Base-by-base conservation (phyloP, 2,888 invertebrate species). In the Nesidiocoris tenuis region DNA sequence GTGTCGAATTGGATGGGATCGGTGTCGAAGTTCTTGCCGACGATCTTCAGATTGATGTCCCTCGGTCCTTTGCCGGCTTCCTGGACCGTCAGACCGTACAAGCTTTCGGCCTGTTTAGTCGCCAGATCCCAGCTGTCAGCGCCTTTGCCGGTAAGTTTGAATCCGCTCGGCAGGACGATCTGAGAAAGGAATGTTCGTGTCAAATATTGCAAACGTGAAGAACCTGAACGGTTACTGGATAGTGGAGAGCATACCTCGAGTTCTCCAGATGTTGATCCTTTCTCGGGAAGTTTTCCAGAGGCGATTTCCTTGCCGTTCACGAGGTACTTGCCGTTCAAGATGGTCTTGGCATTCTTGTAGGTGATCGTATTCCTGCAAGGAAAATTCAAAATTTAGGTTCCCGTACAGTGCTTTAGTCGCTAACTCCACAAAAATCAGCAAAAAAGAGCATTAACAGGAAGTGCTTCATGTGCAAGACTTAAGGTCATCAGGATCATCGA, bases 311-410 rank as follows among this genome's bases (percentile, higher is more conserved):
- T 63, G 5, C 63, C 84, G 21, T 84, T 84, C 0, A 84, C 80
- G 2, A 83, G 82, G 0, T 86, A 87, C 77, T 84, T 87, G 23
- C 82, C 82, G 77, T 87, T 86, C 0, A 85, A 77, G 19, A 84
- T 82, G 5, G 87, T 79, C 76, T 86, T 87, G 65, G 87, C 83
- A 0, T 84, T 84, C 0, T 85, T 82, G 1, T 86, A 77, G 59
- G 87, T 86, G 0, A 88, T 77, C 0, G 84, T 80, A 80, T 88
- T 90, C 81, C 84, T 85, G 78, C 64, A 81, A 81, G 66, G 57
- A n/a, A n/a, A n/a, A n/a, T n/a, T n/a, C n/a, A n/a, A n/a, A n/a
- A n/a, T n/a, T n/a, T n/a, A 17, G 57, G 57, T 24, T 0, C n/a
- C n/a, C n/a, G n/a, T n/a, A n/a, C n/a, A n/a, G n/a, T n/a, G n/a